Evolutionary conservation across 2,113 vertebrate species (phyloP), one percentile per base, ranked within the genome.

Genomic region (Sporophila hypoxantha): DNA sequence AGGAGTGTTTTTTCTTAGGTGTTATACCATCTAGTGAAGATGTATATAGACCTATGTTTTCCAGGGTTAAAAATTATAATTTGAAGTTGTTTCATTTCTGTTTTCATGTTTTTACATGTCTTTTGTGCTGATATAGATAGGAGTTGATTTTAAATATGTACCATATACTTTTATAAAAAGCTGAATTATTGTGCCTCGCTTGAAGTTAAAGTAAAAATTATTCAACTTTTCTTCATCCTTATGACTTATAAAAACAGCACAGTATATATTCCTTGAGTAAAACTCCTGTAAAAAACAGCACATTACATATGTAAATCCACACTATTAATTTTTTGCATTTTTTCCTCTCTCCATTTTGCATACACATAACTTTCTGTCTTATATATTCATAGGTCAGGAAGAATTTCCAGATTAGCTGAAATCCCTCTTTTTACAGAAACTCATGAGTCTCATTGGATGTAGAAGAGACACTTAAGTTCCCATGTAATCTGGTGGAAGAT

Each of bases 1-100:
- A 82, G 66, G 65, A 87, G 81, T 30, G 44, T 82, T 81, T 96
- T 93, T 82, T 88, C 77, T 92, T 86, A 86, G 67, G 64, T 95
- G 67, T 88, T 89, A 39, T 16, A 70, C 90, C 65, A 85, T 62
- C 74, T 76, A 90, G 67, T 77, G 73, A 80, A 62, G 34, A 49
- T 83, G 46, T 42, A 68, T 12, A 49, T 16, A 76, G 83, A 55
- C 36, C 76, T 87, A 44, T 1, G 14, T 70, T 93, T 94, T 65
- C 89, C 60, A 83, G 57, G 74, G 67, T 69, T 94, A 90, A 90
- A 85, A 52, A 60, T 71, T 49, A 18, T 64, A 62, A 60, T 87
- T 79, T 65, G 50, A 30, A 57, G 39, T 59, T 55, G 2, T 2
- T 66, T 36, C 18, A 42, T 47, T 73, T 87, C 34, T 90, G 23